Conservation (phyloP, 2,797 vertebrate genomes). For the Crenichthys baileyi region DNA sequence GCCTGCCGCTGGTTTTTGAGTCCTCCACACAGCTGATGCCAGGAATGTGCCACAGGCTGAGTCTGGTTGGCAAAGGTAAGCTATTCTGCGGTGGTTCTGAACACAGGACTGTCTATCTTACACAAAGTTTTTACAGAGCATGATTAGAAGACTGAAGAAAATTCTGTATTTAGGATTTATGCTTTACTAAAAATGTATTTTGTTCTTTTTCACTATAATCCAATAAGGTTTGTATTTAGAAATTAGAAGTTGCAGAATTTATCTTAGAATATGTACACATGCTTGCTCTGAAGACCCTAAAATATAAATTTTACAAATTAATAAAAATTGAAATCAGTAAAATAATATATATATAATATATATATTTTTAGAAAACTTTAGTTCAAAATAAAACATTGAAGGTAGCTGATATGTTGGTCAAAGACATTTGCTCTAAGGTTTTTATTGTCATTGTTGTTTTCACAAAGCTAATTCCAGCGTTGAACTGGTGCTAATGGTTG, state of each 20-base stretch:
- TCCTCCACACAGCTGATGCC: not conserved
- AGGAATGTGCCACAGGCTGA: not conserved
- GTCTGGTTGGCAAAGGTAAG: not conserved
- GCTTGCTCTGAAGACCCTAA: not conserved
- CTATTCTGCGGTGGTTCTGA: not conserved
- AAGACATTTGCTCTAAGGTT: too few relatives aligned
- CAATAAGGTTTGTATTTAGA: not conserved
- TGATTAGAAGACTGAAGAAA: not conserved
- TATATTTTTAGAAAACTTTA: too few relatives aligned
- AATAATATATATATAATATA: not conserved
- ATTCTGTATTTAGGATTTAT: not conserved
- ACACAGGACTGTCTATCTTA: slow-evolving; percentile 1
- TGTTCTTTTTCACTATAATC: not conserved
- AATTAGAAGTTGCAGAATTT: not conserved
- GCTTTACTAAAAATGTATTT: not conserved
- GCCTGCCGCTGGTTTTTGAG: not conserved
- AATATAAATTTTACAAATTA: not conserved
- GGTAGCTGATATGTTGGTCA: too few relatives aligned
- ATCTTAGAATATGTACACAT: not conserved
- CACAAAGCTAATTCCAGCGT: too few relatives aligned
- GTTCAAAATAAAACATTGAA: not conserved
- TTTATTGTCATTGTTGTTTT: too few relatives aligned
- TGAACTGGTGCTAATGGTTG: too few relatives aligned
- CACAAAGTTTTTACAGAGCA: not conserved
- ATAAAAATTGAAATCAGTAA: not conserved